phyloP scores from a whole-genome alignment of 2,797 vertebrate genomes.

The Semotilus atromaculatus region DNA sequence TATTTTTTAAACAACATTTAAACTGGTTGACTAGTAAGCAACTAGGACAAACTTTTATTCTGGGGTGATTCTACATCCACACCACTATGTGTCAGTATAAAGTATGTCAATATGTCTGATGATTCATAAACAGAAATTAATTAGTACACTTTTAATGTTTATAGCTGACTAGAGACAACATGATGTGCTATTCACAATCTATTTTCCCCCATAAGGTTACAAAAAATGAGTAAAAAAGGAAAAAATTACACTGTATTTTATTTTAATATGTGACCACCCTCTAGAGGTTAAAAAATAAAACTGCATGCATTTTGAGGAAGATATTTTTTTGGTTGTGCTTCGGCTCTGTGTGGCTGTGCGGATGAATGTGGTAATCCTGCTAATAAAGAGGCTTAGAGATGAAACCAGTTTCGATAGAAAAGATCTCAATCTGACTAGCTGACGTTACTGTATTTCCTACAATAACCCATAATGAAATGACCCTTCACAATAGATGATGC shows the following conservation, averaged over 20 bases:
- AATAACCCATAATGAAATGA: too few species aligned
- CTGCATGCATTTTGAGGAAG: not conserved
- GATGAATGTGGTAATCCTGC: too few species aligned
- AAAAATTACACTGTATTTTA: not conserved
- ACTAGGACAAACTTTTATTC: too few species aligned
- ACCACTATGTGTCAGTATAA: not conserved
- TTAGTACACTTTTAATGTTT: not conserved
- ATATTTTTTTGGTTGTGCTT: not conserved
- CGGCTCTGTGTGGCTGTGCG: not conserved
- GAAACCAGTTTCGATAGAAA: not conserved
- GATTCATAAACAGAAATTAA: not conserved
- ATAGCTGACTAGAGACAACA: not conserved
- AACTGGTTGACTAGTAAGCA: not conserved
- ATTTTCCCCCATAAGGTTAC: not conserved
- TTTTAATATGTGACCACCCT: not conserved
- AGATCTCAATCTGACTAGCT: not conserved
- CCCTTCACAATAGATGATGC: too few species aligned
- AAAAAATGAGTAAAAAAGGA: not conserved
- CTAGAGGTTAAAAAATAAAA: not conserved
- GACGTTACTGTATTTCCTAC: too few species aligned
- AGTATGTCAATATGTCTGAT: not conserved
- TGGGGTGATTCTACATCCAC: not conserved
- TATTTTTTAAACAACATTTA: not conserved
- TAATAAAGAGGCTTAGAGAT: not conserved
- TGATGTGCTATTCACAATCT: not conserved